A percentile compares a stretch with the other conserved stretches of the same genome.
phyloP scores from a whole-genome alignment of 2,888 invertebrate genomes.

The Lucinisca nassula region DNA sequence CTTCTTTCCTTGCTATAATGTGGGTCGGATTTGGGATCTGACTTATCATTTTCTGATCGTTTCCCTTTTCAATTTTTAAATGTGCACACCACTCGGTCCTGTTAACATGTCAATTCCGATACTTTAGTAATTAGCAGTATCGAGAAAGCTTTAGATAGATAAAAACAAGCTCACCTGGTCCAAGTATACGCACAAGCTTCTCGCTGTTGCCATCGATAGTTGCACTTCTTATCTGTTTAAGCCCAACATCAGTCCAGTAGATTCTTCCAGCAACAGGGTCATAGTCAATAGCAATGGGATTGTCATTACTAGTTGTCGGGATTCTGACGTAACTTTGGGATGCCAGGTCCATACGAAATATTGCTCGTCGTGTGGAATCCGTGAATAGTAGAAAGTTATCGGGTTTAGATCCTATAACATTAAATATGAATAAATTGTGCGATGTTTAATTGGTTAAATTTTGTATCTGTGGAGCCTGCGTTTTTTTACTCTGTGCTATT shows the following conservation, averaged over 20 bases:
- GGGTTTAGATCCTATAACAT: conserved; percentile 66
- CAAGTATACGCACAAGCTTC: conserved; percentile 68
- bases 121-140: too few species aligned
- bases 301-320: conserved; percentile 88
- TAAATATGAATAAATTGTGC: too few species aligned
- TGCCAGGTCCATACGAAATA: conserved; percentile 94
- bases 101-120: too few species aligned
- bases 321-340: conserved; percentile 72
- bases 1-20: too few species aligned
- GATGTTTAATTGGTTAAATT: too few species aligned
- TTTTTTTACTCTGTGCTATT: too few species aligned
- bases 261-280: conserved; percentile 93
- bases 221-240: conserved; percentile 74
- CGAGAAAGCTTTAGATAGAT: too few species aligned
- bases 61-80: too few species aligned
- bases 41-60: too few species aligned
- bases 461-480: too few species aligned
- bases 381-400: conserved; percentile 82
- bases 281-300: conserved; percentile 94
- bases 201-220: conserved; percentile 74
- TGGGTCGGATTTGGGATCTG: too few species aligned
- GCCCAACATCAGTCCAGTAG: conserved; percentile 93
- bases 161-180: not conserved
- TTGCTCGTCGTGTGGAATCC: conserved; percentile 89
- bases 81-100: too few species aligned